phyloP scores from a whole-genome alignment of 2,113 vertebrate species.

The Opisthocomus hoazin region DNA sequence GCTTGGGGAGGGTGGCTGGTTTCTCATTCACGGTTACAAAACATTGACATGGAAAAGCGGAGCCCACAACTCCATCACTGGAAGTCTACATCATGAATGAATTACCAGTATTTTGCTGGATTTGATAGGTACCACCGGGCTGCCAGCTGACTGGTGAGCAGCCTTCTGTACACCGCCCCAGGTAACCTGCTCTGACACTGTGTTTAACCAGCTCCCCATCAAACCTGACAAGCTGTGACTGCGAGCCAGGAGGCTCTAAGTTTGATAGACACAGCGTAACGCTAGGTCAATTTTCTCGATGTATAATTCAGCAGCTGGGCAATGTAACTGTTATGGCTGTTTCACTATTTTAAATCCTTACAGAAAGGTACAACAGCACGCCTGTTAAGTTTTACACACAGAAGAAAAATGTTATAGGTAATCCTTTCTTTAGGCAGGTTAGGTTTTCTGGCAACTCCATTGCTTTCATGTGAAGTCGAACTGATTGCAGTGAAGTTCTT shows the following conservation, averaged over 20 bases:
- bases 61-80: not conserved
- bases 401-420: not conserved
- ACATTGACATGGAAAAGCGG: not conserved
- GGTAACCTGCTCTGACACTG: not conserved
- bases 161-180: not conserved
- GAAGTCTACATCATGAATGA: not conserved
- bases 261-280: not conserved
- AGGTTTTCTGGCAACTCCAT: not conserved
- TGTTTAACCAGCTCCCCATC: not conserved
- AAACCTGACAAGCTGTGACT: not conserved
- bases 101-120: not conserved
- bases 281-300: not conserved
- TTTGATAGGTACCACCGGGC: not conserved
- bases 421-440: not conserved
- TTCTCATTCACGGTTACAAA: not conserved
- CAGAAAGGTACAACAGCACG: not conserved
- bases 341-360: constrained; percentile 25
- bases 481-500: not conserved
- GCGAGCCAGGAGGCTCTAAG: not conserved
- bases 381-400: not conserved
- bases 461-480: not conserved
- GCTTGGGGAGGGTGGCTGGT: not conserved
- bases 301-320: constrained; percentile 18
- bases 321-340: not conserved
- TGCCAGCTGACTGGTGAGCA: not conserved